A percentile compares a stretch with the other conserved stretches of the same genome.
Evolutionary conservation across 2,888 invertebrate genomes (phyloP).

Genomic region (Tenthredo amoena): DNA sequence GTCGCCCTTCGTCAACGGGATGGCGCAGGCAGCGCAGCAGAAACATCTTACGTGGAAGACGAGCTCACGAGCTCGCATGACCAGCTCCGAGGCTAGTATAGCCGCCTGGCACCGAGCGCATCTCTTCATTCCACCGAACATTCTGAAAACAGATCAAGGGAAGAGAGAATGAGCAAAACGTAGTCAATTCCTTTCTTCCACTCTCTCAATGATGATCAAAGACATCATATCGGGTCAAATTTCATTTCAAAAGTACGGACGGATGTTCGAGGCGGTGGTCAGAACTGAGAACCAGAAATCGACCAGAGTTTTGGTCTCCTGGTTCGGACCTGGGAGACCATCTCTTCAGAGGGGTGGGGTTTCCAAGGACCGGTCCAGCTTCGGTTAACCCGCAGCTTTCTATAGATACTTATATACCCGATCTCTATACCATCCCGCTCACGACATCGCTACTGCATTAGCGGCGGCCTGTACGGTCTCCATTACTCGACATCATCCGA

Average conservation of each 20-base stretch:
- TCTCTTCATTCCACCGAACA: conserved; percentile 91
- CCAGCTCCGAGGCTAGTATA: conserved; percentile 94
- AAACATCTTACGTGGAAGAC: conserved; percentile 98
- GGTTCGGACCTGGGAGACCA: neutral
- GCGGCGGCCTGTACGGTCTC: conserved; percentile 76
- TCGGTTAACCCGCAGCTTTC: conserved; percentile 7
- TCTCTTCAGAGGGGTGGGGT: conserved; percentile 3
- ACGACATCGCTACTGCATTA: conserved; percentile 78
- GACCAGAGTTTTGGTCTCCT: conserved; percentile 4
- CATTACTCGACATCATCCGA: conserved; percentile 70
- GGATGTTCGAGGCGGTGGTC: neutral
- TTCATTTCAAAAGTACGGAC: conserved; percentile 28
- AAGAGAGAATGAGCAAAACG: neutral
- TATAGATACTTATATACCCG: conserved; percentile 24
- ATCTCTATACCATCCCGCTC: conserved; percentile 53
- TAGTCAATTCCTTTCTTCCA: neutral
- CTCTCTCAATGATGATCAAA: too few species aligned
- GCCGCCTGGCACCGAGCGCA: conserved; percentile 94
- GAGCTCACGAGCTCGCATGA: conserved; percentile 95
- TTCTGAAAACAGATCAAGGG: conserved; percentile 81
- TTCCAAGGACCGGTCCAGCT: conserved; percentile 29
- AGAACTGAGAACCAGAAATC: neutral
- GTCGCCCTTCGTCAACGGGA: conserved; percentile 94
- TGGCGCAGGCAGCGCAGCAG: conserved; percentile 93
- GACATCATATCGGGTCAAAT: conserved; percentile 24